These are phyloP conservation scores for Cancer borealis DNA, from an alignment of 2,888 invertebrate genomes.

Conservation along the genomic window DNA sequence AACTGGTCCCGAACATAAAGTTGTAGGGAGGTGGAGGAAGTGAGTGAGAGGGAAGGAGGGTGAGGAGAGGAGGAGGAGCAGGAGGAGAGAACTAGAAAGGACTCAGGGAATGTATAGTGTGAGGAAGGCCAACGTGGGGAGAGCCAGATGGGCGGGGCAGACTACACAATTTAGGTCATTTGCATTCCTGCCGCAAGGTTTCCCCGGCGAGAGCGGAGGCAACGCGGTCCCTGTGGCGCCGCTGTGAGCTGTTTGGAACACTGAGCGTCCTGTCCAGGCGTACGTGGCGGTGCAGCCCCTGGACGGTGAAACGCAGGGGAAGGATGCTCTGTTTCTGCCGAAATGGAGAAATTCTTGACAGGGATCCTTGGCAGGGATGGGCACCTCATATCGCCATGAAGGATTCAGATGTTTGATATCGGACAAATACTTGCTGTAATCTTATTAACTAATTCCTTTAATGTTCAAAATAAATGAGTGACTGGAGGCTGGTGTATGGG, in stretches of 20 bases:
- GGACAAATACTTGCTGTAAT: neutral
- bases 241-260: conserved; percentile 17
- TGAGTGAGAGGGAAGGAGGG: neutral
- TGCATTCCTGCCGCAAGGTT: conserved; percentile 30
- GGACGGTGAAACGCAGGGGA: neutral
- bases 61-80: neutral
- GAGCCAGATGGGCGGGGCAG: conserved; percentile 11
- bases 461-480: neutral
- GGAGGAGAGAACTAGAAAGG: neutral
- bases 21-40: neutral
- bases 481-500: neutral
- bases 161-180: conserved; percentile 33
- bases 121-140: neutral
- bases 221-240: conserved; percentile 23
- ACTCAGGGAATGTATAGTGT: neutral
- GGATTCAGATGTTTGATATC: neutral
- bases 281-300: neutral
- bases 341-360: neutral
- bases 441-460: neutral
- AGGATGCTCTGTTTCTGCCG: neutral
- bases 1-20: conserved; percentile 6
- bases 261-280: conserved; percentile 24
- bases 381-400: neutral
- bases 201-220: conserved; percentile 40
- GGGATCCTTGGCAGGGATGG: neutral